Base-by-base conservation (phyloP, 2,888 invertebrate species). In the Allophyes oxyacanthae region DNA sequence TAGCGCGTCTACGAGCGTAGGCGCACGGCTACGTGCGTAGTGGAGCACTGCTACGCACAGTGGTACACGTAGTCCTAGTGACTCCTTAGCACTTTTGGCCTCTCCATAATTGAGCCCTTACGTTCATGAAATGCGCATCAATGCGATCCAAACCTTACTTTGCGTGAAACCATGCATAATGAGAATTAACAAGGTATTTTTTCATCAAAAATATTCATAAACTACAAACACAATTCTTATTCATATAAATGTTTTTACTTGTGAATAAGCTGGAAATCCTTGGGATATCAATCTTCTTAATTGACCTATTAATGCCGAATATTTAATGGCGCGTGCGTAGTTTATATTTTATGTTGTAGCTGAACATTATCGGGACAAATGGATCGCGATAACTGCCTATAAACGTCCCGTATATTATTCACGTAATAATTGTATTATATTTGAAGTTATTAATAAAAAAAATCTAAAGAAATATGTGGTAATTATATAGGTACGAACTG, bases 231-330 rank as follows among this genome's bases (percentile, higher is more conserved):
- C 6, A 26, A n/a, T 9, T 13, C 6, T 25, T 8, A 37, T 33
- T 14, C 10, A 26, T 28, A 6, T 20, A 25, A 28, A 51, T 36
- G 15, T 25, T 15, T 48, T 6, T 32, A 48, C 28, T 15, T 25
- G 15, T 26, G 28, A 51, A 43, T 51, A 49, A 36, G 38, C 44
- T 32, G 8, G 14, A 28, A 1, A 28, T 6, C 0, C 3, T 13
- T 9, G 14, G 6, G 14, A 14, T 26, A 68, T 68, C 40, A 33
- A 57, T 67, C 53, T 42, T 41, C 15, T 63, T 69, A 64, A 67
- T 69, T 48, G 50, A 50, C 33, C 37, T 54, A 63, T 69, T 63
- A 57, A 50, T 53, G 49, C 46, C 33, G 33, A 69, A 64, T 54
- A 58, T 64, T 48, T 34, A 44, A 51, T 51, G 48, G 34, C 6